phyloP scores from a whole-genome alignment of 2,888 invertebrate species.

The Phorcus lineatus region DNA sequence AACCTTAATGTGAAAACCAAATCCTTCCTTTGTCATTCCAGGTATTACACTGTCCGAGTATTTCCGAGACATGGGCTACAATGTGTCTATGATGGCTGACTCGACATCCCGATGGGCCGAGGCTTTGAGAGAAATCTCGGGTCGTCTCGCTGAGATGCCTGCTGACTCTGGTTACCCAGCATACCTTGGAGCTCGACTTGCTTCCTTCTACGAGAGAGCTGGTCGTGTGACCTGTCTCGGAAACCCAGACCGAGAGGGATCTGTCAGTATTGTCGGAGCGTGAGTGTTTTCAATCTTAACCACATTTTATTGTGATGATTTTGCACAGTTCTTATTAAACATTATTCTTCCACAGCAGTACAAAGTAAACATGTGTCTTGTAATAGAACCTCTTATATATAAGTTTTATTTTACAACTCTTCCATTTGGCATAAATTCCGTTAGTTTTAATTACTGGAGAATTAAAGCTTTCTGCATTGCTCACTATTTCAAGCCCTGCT shows the following conservation, averaged over 20 bases:
- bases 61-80: constrained; percentile 98
- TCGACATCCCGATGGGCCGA: constrained; percentile 99
- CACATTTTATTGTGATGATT: not conserved
- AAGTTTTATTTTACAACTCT: too few species aligned
- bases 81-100: constrained; percentile 99
- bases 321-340: not conserved
- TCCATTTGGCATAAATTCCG: too few species aligned
- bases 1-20: too few species aligned
- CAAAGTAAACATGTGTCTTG: too few species aligned
- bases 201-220: constrained; percentile 99
- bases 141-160: constrained; percentile 99
- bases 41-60: constrained; percentile 99
- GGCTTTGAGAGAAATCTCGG: constrained; percentile 99
- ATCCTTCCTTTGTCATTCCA: constrained; percentile 63
- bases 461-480: too few species aligned
- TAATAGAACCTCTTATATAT: too few species aligned
- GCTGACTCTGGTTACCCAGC: constrained; percentile 97
- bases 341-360: not conserved
- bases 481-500: too few species aligned
- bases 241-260: constrained; percentile 98
- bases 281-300: constrained; percentile 67
- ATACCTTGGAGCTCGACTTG: constrained; percentile 97
- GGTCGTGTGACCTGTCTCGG: constrained; percentile 97
- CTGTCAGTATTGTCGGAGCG: constrained; percentile 99
- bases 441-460: too few species aligned